Base-by-base conservation (phyloP, 64 coral and sea anemone genomes). In the Anthopleura sola region DNA sequence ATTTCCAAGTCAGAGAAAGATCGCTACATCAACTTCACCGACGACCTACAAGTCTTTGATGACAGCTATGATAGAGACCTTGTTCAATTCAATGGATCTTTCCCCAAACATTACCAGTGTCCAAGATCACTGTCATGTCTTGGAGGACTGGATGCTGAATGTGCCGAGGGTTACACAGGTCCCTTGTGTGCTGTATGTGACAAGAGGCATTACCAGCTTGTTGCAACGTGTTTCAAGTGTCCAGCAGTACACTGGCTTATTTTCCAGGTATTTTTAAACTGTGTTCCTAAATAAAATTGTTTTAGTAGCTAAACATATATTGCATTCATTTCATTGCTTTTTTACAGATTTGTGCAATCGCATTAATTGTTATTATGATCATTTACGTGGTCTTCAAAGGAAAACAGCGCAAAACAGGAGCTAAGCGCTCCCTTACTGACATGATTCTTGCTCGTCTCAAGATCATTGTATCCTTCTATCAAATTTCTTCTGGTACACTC, bases 161-260 rank as follows among this genome's bases (percentile, higher is more conserved):
- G 88, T 76, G 80, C 88, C 21, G 15, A 24, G 64, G 88, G 88
- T 37, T 89, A 89, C 60, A 49, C 48, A 18, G 88, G 88, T 37
- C 88, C 88, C 23, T 81, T 89, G 14, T 89, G 88, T 47, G 88
- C 88, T 15, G 88, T 84, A 10, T 89, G 88, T 81, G 82, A 81
- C 46, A 40, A 84, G 29, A 80, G 80, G 13, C 40, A 89, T 84
- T 89, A 89, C 81, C 56, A 76, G 38, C 34, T 89, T 24, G 6
- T 89, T 24, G 83, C 62, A 79, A 39, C 38, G 23, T 89, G 88
- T 76, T 80, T 66, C 68, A 71, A 84, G 38, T 89, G 88, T 44
- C 88, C 88, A 10, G 51, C 9, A 29, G 48, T 50, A 5, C 28
- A 39, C 2, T 89, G 88, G 88, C 82, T 89, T 20, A 13, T 89